Evolutionary conservation across 2,113 vertebrate genomes (phyloP), one percentile per base, ranked within the genome.

Genomic region (Pomatorhinus ruficollis): DNA sequence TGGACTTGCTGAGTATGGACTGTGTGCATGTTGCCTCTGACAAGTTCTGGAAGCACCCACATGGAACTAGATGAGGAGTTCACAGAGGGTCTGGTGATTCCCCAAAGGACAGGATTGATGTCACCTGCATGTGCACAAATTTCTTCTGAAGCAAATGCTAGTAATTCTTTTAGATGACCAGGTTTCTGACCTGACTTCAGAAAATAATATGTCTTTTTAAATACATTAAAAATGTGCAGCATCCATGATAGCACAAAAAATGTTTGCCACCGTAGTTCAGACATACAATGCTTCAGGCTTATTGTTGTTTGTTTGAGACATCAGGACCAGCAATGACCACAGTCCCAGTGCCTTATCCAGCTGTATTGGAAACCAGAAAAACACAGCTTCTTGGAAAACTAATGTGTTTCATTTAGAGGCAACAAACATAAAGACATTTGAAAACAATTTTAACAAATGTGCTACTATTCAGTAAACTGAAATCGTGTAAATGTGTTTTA

Each of bases 1-100:
- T 59, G 28, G 20, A 39, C 15, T 25, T 76, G 19, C 12, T n/a
- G 39, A 33, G 28, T 13, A 63, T 1, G 2, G 37, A 5, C 28
- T 45, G 15, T 18, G 13, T 1, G 1, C 13, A 22, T 0, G 3
- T 28, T 37, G 25, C 20, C 23, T 45, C 44, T 69, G 23, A 47
- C 2, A 13, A 11, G 15, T 33, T 78, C 61, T 78, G 37, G 49
- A 47, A 53, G 28, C 19, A 61, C 31, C 25, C 52, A 57, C 47
- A 66, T 2, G 4, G 15, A 66, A 15, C 22, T 33, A 8, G 22
- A 39, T 16, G 27, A 14, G 16, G 30, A 69, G 30, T 15, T 93
- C 30, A 15, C 20, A n/a, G 33, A 35, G 21, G 18, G 12, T 52
- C 27, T 35, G n/a, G 24, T 3, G 3, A 11, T 59, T n/a, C 15